phyloP scores from a whole-genome alignment of 1,140 invertebrate genomes.

The Saccostrea glomerata region DNA sequence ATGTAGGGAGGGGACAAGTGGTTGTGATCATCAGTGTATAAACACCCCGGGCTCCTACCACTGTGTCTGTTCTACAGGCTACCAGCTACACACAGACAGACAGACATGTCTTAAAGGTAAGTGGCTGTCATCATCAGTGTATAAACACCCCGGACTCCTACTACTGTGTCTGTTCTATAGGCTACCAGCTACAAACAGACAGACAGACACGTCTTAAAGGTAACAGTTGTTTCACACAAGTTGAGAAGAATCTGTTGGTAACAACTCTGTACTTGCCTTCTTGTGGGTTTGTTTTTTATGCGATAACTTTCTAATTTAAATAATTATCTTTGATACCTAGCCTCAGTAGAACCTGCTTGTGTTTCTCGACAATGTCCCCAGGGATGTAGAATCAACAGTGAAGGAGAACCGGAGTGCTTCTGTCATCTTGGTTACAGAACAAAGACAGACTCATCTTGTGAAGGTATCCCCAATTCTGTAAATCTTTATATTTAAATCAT shows the following conservation, averaged over 20 bases:
- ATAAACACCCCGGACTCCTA: too few species aligned
- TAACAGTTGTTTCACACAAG: background rate
- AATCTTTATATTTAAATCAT: too few species aligned
- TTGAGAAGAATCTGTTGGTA: too few species aligned
- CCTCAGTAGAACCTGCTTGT: background rate
- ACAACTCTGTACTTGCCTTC: background rate
- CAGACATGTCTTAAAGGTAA: too few species aligned
- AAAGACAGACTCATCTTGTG: background rate
- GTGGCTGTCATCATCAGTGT: too few species aligned
- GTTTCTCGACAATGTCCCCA: background rate
- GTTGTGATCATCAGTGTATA: background rate
- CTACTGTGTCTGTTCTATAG: too few species aligned
- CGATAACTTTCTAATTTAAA: background rate
- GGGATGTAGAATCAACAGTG: background rate
- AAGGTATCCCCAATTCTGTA: background rate
- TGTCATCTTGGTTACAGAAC: conserved; percentile 8
- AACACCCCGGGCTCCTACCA: conserved; percentile 7
- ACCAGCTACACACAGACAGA: background rate
- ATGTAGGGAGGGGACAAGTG: conserved; percentile 6
- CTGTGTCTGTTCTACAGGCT: background rate
- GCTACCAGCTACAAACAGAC: background rate
- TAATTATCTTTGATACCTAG: background rate
- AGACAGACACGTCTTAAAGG: background rate
- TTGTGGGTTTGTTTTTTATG: background rate
- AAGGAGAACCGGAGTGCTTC: background rate